Base-by-base conservation (phyloP, 2,797 vertebrate species). In the Cetoscarus ocellatus region DNA sequence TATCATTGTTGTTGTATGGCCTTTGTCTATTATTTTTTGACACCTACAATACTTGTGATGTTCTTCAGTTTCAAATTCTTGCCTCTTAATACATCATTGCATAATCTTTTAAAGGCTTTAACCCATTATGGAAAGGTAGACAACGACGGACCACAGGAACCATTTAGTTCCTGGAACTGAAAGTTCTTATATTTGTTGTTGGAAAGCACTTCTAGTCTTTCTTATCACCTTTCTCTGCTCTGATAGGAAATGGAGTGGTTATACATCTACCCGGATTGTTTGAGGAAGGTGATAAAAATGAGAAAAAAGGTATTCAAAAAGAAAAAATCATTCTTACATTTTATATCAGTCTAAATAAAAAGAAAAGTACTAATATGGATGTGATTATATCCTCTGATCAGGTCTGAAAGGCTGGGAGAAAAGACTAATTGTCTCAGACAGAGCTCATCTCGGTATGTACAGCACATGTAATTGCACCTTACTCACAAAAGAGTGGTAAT, bases 401-500 rank as follows among this genome's bases (percentile, higher is more conserved):
- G 98, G 98, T 75, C 94, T 99, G 78, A 98, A 95, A 94, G 97
- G 97, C 15, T 99, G 98, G 98, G 98, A 99, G 65, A 98, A 98
- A 91, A 95, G 98, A 69, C 94, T 99, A 10, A 91, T 99, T 67
- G 97, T 99, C 86, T 99, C 98, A 14, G 98, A 99, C 80, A 95
- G 98, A 86, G 98, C 98, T 75, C 98, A 99, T 86, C 93, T 99
- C 44, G 98, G 98, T 99, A 94, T 70, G 94, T 90, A 52, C 43
- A 27, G 15, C 14, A 34, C 13, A 39, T 59, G 14, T 10, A 9
- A 12, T 40, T 10, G 9, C 3, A 43, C 5, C 65, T 19, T 35
- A 10, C 17, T 43, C 8, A 48, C 7, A 47, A 10, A 43, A 43
- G 15, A 13, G 18, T 72, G 18, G 71, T 27, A 40, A 42, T 36